These are phyloP conservation scores for Labia minor DNA, from an alignment of 2,888 invertebrate species.

Conservation along the genomic window DNA sequence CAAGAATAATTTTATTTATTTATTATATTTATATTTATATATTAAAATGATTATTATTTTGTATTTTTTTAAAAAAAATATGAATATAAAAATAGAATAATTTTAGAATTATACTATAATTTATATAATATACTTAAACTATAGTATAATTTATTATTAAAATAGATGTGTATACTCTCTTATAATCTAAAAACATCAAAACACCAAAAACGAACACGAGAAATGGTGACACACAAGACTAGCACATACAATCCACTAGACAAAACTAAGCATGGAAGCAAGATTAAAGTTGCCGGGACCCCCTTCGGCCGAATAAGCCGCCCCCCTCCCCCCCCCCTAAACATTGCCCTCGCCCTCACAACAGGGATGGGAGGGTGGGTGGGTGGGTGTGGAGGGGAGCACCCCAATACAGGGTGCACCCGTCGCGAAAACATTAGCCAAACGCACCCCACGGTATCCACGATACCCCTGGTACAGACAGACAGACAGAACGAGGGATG, in stretches of 20 bases:
- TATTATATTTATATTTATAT: too few species aligned
- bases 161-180: not conserved
- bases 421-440: slow-evolving; percentile 13
- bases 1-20: too few species aligned
- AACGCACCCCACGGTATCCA: not conserved
- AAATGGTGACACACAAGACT: not conserved
- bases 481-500: not conserved
- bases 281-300: slow-evolving; percentile 13
- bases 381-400: not conserved
- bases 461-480: not conserved
- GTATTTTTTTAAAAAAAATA: too few species aligned
- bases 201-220: not conserved
- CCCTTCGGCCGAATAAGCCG: not conserved
- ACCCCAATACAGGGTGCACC: not conserved
- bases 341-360: not conserved
- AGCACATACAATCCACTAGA: slow-evolving; percentile 13
- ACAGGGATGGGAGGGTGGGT: not conserved
- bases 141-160: not conserved
- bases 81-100: not conserved
- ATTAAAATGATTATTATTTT: too few species aligned
- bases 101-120: not conserved
- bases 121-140: not conserved
- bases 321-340: too few species aligned
- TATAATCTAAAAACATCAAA: not conserved
- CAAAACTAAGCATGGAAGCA: not conserved